A percentile compares a stretch with the other conserved stretches of the same genome.
phyloP scores from a whole-genome alignment of 2,888 invertebrate species.

The Colletes collaris region DNA sequence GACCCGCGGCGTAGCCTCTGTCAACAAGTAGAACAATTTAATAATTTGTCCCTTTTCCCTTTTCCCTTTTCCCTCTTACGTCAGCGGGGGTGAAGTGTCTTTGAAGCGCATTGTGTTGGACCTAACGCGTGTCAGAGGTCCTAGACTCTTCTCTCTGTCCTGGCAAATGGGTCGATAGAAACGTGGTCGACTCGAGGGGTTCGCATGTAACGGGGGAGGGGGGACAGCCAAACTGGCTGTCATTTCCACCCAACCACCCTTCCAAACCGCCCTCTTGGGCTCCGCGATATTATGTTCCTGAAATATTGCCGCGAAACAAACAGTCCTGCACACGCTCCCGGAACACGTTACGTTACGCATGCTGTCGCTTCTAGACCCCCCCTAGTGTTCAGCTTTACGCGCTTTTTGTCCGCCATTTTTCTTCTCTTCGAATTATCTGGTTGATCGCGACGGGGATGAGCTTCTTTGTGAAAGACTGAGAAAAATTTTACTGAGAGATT shows the following conservation, averaged over 20 bases:
- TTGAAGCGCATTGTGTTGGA: slow-evolving; percentile 30
- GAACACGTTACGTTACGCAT: slow-evolving; percentile 13
- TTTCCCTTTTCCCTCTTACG: slow-evolving; percentile 17
- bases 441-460: neutral
- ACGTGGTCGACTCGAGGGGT: slow-evolving; percentile 57
- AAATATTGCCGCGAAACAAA: slow-evolving; percentile 63
- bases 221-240: slow-evolving; percentile 68
- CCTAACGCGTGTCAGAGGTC: slow-evolving; percentile 55
- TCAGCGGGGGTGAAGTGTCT: slow-evolving; percentile 19
- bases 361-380: neutral
- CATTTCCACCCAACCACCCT: slow-evolving; percentile 64
- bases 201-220: slow-evolving; percentile 28
- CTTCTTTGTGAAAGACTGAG: no score
- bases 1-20: neutral
- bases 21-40: slow-evolving; percentile 46
- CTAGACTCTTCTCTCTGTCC: slow-evolving; percentile 32
- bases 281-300: slow-evolving; percentile 63
- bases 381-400: neutral
- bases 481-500: no score
- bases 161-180: slow-evolving; percentile 62
- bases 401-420: neutral
- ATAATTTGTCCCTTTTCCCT: slow-evolving; percentile 28
- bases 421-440: neutral
- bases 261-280: slow-evolving; percentile 23
- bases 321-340: slow-evolving; percentile 45